These are phyloP conservation scores for Brachionus plicatilis DNA, from an alignment of 1,140 invertebrate genomes.

Conservation along the genomic window DNA sequence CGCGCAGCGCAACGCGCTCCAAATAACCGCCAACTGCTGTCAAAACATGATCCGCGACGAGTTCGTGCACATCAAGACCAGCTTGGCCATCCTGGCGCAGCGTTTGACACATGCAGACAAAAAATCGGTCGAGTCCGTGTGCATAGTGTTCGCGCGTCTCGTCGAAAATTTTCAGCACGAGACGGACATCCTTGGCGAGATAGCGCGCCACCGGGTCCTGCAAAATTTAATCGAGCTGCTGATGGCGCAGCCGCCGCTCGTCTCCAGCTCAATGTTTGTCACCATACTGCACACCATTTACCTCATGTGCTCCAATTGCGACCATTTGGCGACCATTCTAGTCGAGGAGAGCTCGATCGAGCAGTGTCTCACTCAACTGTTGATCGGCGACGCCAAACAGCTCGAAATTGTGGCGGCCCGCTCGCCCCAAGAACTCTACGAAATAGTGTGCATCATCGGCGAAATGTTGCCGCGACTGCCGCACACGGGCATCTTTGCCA, in stretches of 20 bases:
- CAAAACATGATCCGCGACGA: slow-evolving; percentile 81
- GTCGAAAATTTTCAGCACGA: slow-evolving; percentile 94
- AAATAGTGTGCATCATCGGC: slow-evolving; percentile 35
- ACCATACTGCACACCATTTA: slow-evolving; percentile 89
- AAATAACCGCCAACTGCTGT: slow-evolving; percentile 92
- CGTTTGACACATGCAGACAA: slow-evolving; percentile 65
- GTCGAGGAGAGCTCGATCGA: slow-evolving; percentile 64
- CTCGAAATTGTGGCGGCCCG: not conserved
- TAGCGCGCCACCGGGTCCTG: slow-evolving; percentile 82
- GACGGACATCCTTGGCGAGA: slow-evolving; percentile 80
- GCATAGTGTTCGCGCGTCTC: slow-evolving; percentile 85
- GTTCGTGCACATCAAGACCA: slow-evolving; percentile 82
- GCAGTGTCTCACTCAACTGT: not conserved
- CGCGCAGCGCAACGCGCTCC: slow-evolving; percentile 84
- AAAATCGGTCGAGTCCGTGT: slow-evolving; percentile 70
- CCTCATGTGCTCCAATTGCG: slow-evolving; percentile 87
- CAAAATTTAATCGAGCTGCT: slow-evolving; percentile 70
- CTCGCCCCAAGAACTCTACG: slow-evolving; percentile 17
- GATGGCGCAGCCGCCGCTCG: slow-evolving; percentile 81
- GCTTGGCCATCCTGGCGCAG: slow-evolving; percentile 74
- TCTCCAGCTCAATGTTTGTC: slow-evolving; percentile 87
- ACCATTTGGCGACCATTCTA: slow-evolving; percentile 79
- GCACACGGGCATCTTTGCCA: not conserved
- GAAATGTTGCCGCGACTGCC: slow-evolving; percentile 26
- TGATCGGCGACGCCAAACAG: not conserved